A percentile compares a stretch with the other conserved stretches of the same genome.
phyloP scores from a whole-genome alignment of 2,113 vertebrate species.

The Cavia aperea region DNA sequence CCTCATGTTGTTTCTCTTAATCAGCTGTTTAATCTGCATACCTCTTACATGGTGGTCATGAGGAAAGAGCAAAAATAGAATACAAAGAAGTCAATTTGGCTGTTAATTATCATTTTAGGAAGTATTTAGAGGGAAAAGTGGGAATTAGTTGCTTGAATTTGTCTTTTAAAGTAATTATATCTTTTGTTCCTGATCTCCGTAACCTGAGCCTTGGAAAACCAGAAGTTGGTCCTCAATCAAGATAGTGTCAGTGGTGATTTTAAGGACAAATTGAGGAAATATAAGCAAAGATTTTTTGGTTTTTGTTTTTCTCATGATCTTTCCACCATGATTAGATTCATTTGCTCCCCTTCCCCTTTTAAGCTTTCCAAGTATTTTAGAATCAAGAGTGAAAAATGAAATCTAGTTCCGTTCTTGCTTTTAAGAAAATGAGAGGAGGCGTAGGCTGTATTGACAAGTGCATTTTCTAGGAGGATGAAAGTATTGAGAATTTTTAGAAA shows the following conservation, averaged over 20 bases:
- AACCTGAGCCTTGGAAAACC: constrained; percentile 41
- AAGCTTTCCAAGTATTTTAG: constrained; percentile 39
- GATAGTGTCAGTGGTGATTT: constrained; percentile 50
- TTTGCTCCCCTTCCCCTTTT: constrained; percentile 41
- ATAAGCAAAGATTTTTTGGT: constrained; percentile 7
- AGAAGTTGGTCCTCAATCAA: constrained; percentile 44
- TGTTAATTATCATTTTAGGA: constrained; percentile 42
- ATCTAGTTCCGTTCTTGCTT: constrained; percentile 56
- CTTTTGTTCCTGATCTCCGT: constrained; percentile 42
- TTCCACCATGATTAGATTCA: constrained; percentile 50
- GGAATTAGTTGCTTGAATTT: constrained; percentile 40
- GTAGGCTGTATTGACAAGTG: constrained; percentile 39
- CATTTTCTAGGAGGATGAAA: constrained; percentile 32
- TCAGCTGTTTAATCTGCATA: not conserved
- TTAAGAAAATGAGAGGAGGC: constrained; percentile 65
- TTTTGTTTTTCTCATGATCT: constrained; percentile 57
- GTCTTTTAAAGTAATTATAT: constrained; percentile 23
- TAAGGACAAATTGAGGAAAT: constrained; percentile 59
- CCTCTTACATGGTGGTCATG: not conserved
- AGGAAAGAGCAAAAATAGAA: not conserved
- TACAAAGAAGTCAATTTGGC: constrained; percentile 7
- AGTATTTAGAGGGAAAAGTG: constrained; percentile 29
- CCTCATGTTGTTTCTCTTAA: not conserved
- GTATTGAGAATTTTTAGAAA: constrained; percentile 13
- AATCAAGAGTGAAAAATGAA: constrained; percentile 65